Base-by-base conservation (phyloP, 2,797 vertebrate species). In the Diglossa cyanea region DNA sequence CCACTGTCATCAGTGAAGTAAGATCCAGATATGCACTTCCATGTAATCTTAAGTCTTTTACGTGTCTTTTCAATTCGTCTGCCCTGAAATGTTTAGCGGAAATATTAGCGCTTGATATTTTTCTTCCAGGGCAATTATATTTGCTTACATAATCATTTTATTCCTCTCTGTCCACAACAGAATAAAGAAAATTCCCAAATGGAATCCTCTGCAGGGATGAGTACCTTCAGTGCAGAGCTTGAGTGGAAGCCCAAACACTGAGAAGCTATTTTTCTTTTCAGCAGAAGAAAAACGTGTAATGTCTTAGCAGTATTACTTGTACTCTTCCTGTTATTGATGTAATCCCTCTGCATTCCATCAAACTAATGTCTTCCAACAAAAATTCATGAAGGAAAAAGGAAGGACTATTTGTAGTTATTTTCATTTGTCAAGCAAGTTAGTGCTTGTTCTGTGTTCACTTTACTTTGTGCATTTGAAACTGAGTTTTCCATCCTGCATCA, bases 231-330 rank as follows among this genome's bases (percentile, higher is more conserved):
- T 31, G 7, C 35, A 77, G 71, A 57, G 57, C 91, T 95, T 63
- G 45, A 89, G 40, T 35, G 30, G 26, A 93, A 66, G 39, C 85
- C 37, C 48, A 74, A 67, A 42, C 23, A 31, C 40, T 51, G 48
- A 94, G 45, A 63, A 91, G 48, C 63, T 94, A 57, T 94, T 96
- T 94, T 92, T 87, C 71, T 86, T 95, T 94, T 96, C 47, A 60
- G 5, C 57, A 73, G 19, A 33, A 92, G 60, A 79, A 89, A 87
- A 91, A 67, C 0, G 0, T 90, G 40, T 47, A 54, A 65, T 35
- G 16, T 80, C 81, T 20, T 79, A 79, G 81, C 0, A 11, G 57
- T 73, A 62, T 67, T 95, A 53, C 48, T 92, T 0, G 7, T 89
- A 35, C 9, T 17, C 55, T 89, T 79, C 67, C 72, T 3, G 1